Conservation (phyloP, 2,797 vertebrate species). For the Cuniculus paca region DNA sequence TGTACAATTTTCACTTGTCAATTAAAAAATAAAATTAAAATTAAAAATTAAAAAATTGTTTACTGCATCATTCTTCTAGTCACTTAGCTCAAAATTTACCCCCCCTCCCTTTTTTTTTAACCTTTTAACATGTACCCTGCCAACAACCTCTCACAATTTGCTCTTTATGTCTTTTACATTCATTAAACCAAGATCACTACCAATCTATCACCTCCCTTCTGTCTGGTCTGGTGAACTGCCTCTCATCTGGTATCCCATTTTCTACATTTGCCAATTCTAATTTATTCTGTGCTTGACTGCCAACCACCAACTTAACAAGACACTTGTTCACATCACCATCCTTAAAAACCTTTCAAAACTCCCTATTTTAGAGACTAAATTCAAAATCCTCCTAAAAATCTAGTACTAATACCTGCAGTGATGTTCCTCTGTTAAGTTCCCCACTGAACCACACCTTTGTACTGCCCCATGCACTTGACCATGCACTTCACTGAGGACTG, state of each 20-base stretch:
- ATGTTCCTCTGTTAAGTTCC: not conserved
- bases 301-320: not conserved
- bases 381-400: conserved; percentile 53
- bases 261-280: conserved; percentile 34
- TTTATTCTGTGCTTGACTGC: not conserved
- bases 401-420: not conserved
- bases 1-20: not conserved
- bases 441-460: not conserved
- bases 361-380: not conserved
- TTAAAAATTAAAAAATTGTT: not conserved
- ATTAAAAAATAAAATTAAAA: not conserved
- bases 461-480: not conserved
- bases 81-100: not conserved
- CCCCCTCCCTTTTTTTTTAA: not conserved
- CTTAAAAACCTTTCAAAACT: conserved; percentile 36
- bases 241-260: not conserved
- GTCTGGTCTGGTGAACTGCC: not conserved
- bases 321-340: not conserved
- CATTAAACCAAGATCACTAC: not conserved
- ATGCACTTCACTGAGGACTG: not conserved
- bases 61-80: not conserved
- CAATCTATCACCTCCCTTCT: not conserved
- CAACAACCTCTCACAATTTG: not conserved
- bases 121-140: not conserved
- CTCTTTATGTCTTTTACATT: not conserved